These are phyloP conservation scores for Pterois miles DNA, from an alignment of 2,797 vertebrate genomes.

Conservation along the genomic window DNA sequence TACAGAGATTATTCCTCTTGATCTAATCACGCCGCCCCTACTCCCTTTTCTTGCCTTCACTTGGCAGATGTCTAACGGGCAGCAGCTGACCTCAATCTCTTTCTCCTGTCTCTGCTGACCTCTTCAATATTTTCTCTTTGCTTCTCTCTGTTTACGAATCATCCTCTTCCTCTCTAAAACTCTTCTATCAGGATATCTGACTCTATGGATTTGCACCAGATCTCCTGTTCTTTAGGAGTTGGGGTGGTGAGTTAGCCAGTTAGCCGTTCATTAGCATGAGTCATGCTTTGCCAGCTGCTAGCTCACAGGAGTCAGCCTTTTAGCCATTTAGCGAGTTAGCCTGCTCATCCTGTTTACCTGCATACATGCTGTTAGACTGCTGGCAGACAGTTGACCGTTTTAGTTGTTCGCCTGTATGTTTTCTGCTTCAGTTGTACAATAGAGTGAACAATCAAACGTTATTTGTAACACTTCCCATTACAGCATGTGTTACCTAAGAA, in stretches of 20 bases:
- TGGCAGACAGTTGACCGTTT: background rate
- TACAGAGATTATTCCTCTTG: conserved; percentile 35
- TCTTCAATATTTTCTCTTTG: background rate
- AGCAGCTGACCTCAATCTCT: background rate
- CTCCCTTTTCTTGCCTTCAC: conserved; percentile 3
- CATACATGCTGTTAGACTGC: conserved; percentile 3
- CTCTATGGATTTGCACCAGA: conserved; percentile 73
- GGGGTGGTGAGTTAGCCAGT: conserved; percentile 70
- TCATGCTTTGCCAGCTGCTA: conserved; percentile 4
- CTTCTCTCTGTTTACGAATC: background rate
- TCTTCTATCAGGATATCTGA: conserved; percentile 65
- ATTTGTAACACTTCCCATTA: background rate
- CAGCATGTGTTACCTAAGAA: background rate
- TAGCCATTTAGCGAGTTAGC: background rate
- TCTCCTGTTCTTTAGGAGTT: conserved; percentile 61
- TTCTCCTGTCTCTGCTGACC: background rate
- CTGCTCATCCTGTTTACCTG: background rate
- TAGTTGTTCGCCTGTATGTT: background rate
- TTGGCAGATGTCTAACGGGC: conserved; percentile 2
- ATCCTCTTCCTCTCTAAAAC: background rate
- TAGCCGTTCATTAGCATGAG: conserved; percentile 13
- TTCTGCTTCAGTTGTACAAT: background rate
- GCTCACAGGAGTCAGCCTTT: background rate
- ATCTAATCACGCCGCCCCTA: conserved; percentile 1
- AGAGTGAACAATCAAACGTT: background rate